A percentile compares a stretch with the other conserved stretches of the same genome.
These are phyloP conservation scores for Ophion slaviceki DNA, from an alignment of 2,888 invertebrate genomes.

Conservation along the genomic window DNA sequence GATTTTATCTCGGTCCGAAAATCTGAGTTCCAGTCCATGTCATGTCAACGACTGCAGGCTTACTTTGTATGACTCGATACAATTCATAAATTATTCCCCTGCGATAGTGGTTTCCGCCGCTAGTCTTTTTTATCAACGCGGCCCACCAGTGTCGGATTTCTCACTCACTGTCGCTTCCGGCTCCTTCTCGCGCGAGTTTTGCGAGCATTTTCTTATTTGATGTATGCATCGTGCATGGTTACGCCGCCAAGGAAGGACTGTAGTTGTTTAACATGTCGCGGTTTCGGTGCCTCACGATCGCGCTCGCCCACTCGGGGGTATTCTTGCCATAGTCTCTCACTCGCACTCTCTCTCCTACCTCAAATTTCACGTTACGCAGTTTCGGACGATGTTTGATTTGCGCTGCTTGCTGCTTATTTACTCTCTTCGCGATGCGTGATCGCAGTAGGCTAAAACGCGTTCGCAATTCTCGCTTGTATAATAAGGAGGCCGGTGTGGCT, in stretches of 20 bases:
- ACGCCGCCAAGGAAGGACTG: slow-evolving; percentile 23
- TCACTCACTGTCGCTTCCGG: not conserved
- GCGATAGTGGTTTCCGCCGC: not conserved
- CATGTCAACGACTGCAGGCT: not conserved
- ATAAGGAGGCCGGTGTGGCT: slow-evolving; percentile 17
- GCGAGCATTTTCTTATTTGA: slow-evolving; percentile 37
- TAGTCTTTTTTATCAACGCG: slow-evolving; percentile 29
- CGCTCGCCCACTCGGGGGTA: slow-evolving; percentile 31
- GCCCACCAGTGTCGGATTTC: slow-evolving; percentile 9
- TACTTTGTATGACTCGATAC: slow-evolving; percentile 13
- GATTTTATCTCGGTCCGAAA: slow-evolving; percentile 5
- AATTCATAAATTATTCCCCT: slow-evolving; percentile 2
- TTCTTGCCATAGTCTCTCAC: slow-evolving; percentile 27
- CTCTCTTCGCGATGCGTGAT: slow-evolving; percentile 15
- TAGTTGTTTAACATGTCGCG: slow-evolving; percentile 21
- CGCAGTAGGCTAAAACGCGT: slow-evolving; percentile 24
- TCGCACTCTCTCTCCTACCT: slow-evolving; percentile 30
- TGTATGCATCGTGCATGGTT: slow-evolving; percentile 36
- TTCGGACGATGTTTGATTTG: slow-evolving; percentile 7
- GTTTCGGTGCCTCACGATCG: slow-evolving; percentile 34
- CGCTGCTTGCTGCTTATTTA: slow-evolving; percentile 12
- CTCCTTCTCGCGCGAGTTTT: slow-evolving; percentile 14
- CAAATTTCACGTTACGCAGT: slow-evolving; percentile 10
- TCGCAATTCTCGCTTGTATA: slow-evolving; percentile 27
- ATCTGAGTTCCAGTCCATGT: not conserved